phyloP scores from a whole-genome alignment of 2,888 invertebrate species.

The Dynastes grantii region DNA sequence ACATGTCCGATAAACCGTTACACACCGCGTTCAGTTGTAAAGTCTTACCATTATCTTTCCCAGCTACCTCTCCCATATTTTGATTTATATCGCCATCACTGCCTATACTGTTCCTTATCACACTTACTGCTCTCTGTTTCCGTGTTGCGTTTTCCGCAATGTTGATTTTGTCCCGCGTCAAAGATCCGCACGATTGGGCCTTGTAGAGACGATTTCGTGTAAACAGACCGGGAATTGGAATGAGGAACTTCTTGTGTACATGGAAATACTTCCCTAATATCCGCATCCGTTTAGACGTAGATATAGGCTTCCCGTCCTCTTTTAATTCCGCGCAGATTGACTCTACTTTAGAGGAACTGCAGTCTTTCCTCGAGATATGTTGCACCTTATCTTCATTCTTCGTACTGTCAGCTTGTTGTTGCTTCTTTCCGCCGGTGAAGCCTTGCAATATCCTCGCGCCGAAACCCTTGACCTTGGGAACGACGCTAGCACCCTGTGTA shows the following conservation, averaged over 20 bases:
- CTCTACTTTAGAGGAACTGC: slow-evolving; percentile 39
- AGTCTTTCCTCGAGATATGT: slow-evolving; percentile 60
- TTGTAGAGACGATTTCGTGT: slow-evolving; percentile 75
- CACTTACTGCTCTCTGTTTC: slow-evolving; percentile 69
- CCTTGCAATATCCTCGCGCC: slow-evolving; percentile 73
- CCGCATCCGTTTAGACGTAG: slow-evolving; percentile 73
- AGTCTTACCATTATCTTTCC: slow-evolving; percentile 51
- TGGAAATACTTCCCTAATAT: slow-evolving; percentile 80
- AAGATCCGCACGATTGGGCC: slow-evolving; percentile 77
- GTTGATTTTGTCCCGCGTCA: slow-evolving; percentile 72
- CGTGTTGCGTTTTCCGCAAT: slow-evolving; percentile 66
- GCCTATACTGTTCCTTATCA: slow-evolving; percentile 67
- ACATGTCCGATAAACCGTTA: slow-evolving; percentile 71
- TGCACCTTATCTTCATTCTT: slow-evolving; percentile 63
- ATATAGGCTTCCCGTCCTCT: slow-evolving; percentile 62
- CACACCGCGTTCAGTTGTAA: slow-evolving; percentile 69
- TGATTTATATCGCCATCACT: slow-evolving; percentile 73
- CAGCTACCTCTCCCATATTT: slow-evolving; percentile 67
- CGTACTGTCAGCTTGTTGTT: slow-evolving; percentile 54
- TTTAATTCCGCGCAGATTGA: slow-evolving; percentile 48
- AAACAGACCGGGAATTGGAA: slow-evolving; percentile 75
- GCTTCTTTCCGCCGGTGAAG: slow-evolving; percentile 57
- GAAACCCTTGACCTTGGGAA: slow-evolving; percentile 71
- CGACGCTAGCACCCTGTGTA: slow-evolving; percentile 62
- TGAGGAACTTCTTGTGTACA: slow-evolving; percentile 78